These are phyloP conservation scores for Berghia stephanieae DNA, from an alignment of 1,140 invertebrate species.

Conservation along the genomic window DNA sequence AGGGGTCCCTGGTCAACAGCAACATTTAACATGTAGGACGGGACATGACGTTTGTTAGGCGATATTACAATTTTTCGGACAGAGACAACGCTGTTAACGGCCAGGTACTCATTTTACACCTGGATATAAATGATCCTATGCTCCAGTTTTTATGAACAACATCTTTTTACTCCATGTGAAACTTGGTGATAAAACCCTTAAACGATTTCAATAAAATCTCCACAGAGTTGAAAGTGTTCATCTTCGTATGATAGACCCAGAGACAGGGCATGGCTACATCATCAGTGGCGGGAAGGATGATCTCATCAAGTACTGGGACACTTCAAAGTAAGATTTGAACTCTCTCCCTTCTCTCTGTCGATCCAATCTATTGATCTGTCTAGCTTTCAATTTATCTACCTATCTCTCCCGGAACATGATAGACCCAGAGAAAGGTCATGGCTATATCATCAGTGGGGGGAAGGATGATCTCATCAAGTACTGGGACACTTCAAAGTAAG, in stretches of 20 bases:
- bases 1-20: too few relatives aligned
- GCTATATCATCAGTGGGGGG: constrained; percentile 52
- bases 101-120: too few relatives aligned
- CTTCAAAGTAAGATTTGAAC: constrained; percentile 40
- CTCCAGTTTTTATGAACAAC: background rate
- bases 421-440: constrained; percentile 20
- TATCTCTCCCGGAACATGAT: background rate
- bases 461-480: constrained; percentile 59
- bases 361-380: background rate
- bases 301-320: constrained; percentile 59
- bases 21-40: too few relatives aligned
- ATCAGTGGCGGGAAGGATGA: constrained; percentile 58
- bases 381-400: background rate
- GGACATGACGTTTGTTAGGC: too few relatives aligned
- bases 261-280: constrained; percentile 44
- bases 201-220: constrained; percentile 13
- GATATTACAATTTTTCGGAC: too few relatives aligned
- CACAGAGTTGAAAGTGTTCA: constrained; percentile 54
- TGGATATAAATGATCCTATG: background rate
- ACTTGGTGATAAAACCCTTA: too few relatives aligned
- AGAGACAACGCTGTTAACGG: too few relatives aligned
- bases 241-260: constrained; percentile 44
- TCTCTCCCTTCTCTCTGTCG: background rate
- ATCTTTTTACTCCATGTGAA: too few relatives aligned
- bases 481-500: constrained; percentile 54